Base-by-base conservation (phyloP, 1,140 invertebrate species). In the Thaumatotibia leucotreta region DNA sequence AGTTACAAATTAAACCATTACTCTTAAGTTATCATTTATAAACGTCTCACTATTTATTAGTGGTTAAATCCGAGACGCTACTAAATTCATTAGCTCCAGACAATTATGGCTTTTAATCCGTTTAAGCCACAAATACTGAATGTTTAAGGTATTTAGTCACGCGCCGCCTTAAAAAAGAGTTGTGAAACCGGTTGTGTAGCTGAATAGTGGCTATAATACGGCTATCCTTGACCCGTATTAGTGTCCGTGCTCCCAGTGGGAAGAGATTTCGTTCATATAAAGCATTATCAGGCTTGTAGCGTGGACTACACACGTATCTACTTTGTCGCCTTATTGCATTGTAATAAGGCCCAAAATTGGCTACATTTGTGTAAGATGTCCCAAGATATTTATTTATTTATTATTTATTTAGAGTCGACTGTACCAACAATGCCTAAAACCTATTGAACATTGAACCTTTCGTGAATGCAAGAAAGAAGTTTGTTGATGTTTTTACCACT, bases 181-280 rank as follows among this genome's bases (percentile, higher is more conserved):
- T 64, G 68, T 62, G 65, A 63, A 83, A 84, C 83, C 85, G 80
- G 85, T 88, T 76, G 65, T 76, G 68, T 70, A 80, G 73, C 72
- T 71, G 74, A 66, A 68, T 77, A 70, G 52, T 58, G 71, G 79
- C 61, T 69, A 58, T 58, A 58, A 27, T 27, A 58, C 23, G 69
- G 77, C 70, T 79, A 77, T 79, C 85, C 85, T 88, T 88, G 85
- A 86, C 83, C 81, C 54, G 82, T 68, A 72, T 76, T 65, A 45
- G 65, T 61, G 50, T 45, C 69, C 64, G 61, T 27, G 52, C 23
- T 27, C 24, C 11, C 52, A 27, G 10, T 58, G 52, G 52, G 52
- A 58, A 54, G 50, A 54, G 23, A 54, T 54, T 54, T 24, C 22
- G 49, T 50, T 11, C 50, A 54, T 22, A 54, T 24, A 54, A 27